Conservation (phyloP, 2,797 vertebrate genomes). For the Spinus pinus region DNA sequence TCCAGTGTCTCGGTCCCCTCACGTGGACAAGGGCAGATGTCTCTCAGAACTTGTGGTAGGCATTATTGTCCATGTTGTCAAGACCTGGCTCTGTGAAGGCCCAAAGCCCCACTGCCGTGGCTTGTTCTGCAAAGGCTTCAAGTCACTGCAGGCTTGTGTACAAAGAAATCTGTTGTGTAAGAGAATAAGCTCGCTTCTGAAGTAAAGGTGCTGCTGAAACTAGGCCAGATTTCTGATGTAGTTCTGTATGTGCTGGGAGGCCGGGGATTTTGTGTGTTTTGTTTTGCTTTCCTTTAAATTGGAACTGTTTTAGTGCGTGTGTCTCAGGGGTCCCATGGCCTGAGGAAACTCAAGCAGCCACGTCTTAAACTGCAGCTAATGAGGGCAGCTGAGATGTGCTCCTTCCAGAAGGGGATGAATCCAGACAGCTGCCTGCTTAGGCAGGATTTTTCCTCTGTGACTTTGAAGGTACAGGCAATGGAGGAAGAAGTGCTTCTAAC, state of each 20-base stretch:
- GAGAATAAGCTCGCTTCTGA: background rate
- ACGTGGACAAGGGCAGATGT: background rate
- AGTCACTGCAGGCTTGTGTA: background rate
- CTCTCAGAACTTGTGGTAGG: background rate
- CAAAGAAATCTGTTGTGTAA: background rate
- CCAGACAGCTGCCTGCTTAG: background rate
- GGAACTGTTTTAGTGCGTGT: background rate
- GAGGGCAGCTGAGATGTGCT: background rate
- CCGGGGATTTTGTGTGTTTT: rapidly evolving
- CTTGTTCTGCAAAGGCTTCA: background rate
- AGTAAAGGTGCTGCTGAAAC: background rate
- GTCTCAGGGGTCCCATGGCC: background rate
- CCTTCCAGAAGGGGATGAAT: background rate
- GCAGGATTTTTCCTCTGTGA: background rate
- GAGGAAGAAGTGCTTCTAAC: background rate
- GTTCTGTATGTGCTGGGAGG: background rate
- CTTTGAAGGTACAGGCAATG: background rate
- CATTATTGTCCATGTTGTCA: background rate
- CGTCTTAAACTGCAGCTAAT: background rate
- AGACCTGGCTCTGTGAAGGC: background rate
- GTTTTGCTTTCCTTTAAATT: background rate
- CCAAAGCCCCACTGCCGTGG: background rate
- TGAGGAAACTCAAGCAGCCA: background rate
- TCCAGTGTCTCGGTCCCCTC: background rate
- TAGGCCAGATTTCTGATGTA: background rate